These are phyloP conservation scores for Pemphigus obesinymphae DNA, from an alignment of 1,140 invertebrate genomes.

Conservation along the genomic window DNA sequence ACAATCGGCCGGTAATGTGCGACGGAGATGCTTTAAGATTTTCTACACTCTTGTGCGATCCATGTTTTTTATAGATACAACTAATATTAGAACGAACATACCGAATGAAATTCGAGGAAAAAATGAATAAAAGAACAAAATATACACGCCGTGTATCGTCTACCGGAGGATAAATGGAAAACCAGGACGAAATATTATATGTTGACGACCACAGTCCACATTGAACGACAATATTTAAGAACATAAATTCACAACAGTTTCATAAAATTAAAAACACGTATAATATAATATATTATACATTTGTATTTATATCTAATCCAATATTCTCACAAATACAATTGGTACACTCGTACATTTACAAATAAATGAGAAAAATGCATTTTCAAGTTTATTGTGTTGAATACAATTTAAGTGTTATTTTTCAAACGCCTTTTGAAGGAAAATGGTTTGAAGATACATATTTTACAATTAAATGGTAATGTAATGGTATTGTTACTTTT, in stretches of 20 bases:
- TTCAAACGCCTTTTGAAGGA: too few relatives aligned
- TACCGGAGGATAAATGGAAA: not conserved
- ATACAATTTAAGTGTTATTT: too few relatives aligned
- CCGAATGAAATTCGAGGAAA: not conserved
- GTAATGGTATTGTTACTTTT: too few relatives aligned
- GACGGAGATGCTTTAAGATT: not conserved
- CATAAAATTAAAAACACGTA: not conserved
- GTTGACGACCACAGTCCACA: not conserved
- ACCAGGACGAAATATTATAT: not conserved
- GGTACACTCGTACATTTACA: too few relatives aligned
- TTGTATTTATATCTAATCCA: too few relatives aligned
- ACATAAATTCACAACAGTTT: not conserved
- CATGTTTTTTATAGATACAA: not conserved
- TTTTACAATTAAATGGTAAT: too few relatives aligned
- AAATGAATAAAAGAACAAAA: conserved; percentile 19
- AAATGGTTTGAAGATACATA: too few relatives aligned
- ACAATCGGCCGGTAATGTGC: not conserved
- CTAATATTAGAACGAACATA: conserved; percentile 4
- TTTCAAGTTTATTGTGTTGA: too few relatives aligned
- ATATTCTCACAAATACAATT: too few relatives aligned
- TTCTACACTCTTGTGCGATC: not conserved
- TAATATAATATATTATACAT: too few relatives aligned
- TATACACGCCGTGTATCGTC: not conserved
- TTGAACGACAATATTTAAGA: not conserved
- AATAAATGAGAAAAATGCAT: too few relatives aligned